A percentile compares a stretch with the other conserved stretches of the same genome.
phyloP scores from a whole-genome alignment of 2,797 vertebrate species.

The Erpetoichthys calabaricus region DNA sequence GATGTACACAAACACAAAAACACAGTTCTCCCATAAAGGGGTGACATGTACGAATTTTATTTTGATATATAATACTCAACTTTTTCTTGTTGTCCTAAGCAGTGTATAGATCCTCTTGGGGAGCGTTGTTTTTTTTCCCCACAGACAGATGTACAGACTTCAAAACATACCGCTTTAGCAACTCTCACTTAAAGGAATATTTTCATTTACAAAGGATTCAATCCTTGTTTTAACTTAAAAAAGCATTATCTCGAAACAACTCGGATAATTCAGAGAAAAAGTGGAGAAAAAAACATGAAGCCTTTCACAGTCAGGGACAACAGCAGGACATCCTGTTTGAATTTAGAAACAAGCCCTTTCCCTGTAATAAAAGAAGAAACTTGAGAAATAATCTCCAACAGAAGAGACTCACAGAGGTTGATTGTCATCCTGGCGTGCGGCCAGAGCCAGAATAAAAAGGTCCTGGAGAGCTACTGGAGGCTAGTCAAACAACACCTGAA shows the following conservation, averaged over 20 bases:
- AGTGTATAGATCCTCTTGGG: too few species aligned
- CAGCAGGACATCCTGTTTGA: slow-evolving; percentile 69
- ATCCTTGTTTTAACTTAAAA: too few species aligned
- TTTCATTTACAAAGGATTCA: too few species aligned
- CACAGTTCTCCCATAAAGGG: too few species aligned
- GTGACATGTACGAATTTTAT: too few species aligned
- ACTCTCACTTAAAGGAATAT: too few species aligned
- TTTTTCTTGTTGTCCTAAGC: too few species aligned
- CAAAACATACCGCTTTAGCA: too few species aligned
- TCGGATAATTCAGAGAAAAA: slow-evolving; percentile 1
- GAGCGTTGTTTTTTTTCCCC: too few species aligned
- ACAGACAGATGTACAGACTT: too few species aligned
- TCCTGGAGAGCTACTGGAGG: slow-evolving; percentile 30
- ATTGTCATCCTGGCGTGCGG: slow-evolving; percentile 65
- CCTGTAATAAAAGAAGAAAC: slow-evolving; percentile 54
- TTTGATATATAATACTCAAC: too few species aligned
- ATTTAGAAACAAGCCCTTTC: slow-evolving; percentile 50
- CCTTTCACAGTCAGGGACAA: slow-evolving; percentile 46
- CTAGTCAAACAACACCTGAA: slow-evolving; percentile 40
- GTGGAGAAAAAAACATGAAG: slow-evolving; percentile 12
- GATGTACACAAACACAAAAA: too few species aligned
- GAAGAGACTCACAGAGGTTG: slow-evolving; percentile 56
- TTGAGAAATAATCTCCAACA: slow-evolving; percentile 54
- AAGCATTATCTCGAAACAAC: slow-evolving; percentile 47
- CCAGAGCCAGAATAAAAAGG: slow-evolving; percentile 43